These are phyloP conservation scores for Scaptomyza graminum DNA, from an alignment of 1,140 invertebrate species.

Conservation along the genomic window DNA sequence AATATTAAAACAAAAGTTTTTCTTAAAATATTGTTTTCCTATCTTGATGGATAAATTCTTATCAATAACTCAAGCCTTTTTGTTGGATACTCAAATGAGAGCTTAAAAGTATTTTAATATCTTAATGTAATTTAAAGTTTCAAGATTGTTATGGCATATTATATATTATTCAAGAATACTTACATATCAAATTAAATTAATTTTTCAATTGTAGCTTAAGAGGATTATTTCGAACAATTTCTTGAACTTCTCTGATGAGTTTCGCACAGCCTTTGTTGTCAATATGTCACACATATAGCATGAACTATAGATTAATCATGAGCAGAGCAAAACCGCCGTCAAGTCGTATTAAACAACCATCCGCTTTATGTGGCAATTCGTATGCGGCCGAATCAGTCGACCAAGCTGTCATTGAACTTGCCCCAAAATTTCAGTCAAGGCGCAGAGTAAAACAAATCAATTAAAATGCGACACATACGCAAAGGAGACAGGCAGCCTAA, in stretches of 20 bases:
- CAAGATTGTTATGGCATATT: no score
- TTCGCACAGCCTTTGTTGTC: not conserved
- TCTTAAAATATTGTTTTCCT: slow-evolving; percentile 19
- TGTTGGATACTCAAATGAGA: no score
- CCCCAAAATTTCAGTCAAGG: slow-evolving; percentile 26
- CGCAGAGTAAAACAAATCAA: slow-evolving; percentile 72
- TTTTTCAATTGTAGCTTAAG: no score
- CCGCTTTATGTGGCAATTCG: slow-evolving; percentile 43
- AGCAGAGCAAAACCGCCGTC: not conserved
- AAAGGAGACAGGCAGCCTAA: slow-evolving; percentile 45
- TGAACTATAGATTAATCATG: slow-evolving; percentile 3
- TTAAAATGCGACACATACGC: slow-evolving; percentile 56
- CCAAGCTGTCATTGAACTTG: slow-evolving; percentile 52
- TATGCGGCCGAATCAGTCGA: slow-evolving; percentile 48
- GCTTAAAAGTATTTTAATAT: no score
- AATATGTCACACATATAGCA: not conserved
- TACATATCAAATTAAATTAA: no score
- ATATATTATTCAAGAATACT: no score
- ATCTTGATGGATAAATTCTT: not conserved
- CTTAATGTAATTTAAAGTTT: no score
- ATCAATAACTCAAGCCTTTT: slow-evolving; percentile 9
- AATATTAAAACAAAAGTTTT: slow-evolving; percentile 34
- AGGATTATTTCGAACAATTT: not conserved
- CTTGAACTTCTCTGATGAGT: not conserved
- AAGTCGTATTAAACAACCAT: slow-evolving; percentile 24